Percentiles rank a stretch among this genome's conserved stretches.
phyloP scores from a whole-genome alignment of 1,140 invertebrate genomes.

The Drosophila sp. region DNA sequence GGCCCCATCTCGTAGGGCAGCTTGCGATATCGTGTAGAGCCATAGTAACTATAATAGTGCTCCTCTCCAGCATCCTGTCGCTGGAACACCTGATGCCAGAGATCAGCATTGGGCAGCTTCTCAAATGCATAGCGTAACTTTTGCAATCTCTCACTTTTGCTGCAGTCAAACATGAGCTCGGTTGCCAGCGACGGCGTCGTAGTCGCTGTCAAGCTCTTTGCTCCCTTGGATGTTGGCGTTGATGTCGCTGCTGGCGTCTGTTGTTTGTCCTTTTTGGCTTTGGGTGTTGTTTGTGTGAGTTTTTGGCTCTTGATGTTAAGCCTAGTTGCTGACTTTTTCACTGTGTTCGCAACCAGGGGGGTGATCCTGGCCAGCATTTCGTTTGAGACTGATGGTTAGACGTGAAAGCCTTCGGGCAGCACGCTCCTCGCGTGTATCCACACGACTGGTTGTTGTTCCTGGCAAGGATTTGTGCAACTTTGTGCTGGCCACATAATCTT shows the following conservation, averaged over 20 bases:
- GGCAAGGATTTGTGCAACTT: slow-evolving; percentile 18
- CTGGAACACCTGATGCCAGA: slow-evolving; percentile 91
- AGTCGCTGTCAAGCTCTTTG: background rate
- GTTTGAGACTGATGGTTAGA: slow-evolving; percentile 51
- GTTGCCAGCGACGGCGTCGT: slow-evolving; percentile 10
- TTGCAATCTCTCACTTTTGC: slow-evolving; percentile 84
- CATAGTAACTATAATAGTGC: slow-evolving; percentile 81
- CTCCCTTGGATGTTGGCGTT: slow-evolving; percentile 22
- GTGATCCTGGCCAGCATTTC: slow-evolving; percentile 37
- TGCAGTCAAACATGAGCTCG: slow-evolving; percentile 65
- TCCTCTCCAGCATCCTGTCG: slow-evolving; percentile 90
- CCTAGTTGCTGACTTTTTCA: slow-evolving; percentile 18
- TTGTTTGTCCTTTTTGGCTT: slow-evolving; percentile 18
- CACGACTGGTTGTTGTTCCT: slow-evolving; percentile 10
- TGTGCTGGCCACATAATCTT: slow-evolving; percentile 60
- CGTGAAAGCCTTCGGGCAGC: slow-evolving; percentile 55
- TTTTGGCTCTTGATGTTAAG: slow-evolving; percentile 3
- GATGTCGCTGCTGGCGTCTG: slow-evolving; percentile 24
- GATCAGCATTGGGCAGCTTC: slow-evolving; percentile 88
- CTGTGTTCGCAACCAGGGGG: background rate
- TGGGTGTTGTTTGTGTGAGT: background rate
- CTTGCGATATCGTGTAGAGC: slow-evolving; percentile 86
- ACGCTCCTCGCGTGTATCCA: slow-evolving; percentile 58
- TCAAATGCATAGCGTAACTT: slow-evolving; percentile 91
- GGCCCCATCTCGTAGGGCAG: slow-evolving; percentile 91